Conservation (phyloP, 1,140 invertebrate genomes). For the Pseudomyrmex gracilis region DNA sequence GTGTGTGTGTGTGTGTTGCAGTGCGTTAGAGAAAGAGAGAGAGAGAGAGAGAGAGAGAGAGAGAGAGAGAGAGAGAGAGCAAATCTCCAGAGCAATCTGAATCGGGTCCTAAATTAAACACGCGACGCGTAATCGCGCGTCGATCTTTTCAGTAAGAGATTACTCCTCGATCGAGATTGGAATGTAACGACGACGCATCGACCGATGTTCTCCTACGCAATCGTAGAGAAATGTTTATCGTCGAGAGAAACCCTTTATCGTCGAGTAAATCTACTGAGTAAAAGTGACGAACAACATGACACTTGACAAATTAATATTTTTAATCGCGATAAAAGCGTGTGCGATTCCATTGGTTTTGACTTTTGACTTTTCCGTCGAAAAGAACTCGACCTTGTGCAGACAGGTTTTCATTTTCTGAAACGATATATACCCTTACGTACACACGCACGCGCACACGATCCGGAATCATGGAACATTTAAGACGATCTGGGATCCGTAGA, state of each 20-base stretch:
- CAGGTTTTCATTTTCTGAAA: not conserved
- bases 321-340: not conserved
- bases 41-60: not conserved
- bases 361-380: not conserved
- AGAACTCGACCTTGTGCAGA: not conserved
- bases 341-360: not conserved
- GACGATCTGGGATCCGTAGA: not conserved
- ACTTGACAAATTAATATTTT: no score
- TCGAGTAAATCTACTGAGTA: no score
- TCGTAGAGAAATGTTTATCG: no score
- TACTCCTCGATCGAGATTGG: conserved; percentile 39
- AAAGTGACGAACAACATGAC: no score
- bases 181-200: conserved; percentile 27
- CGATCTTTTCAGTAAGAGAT: conserved; percentile 51
- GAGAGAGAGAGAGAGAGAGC: not conserved
- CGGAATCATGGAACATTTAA: conserved; percentile 23
- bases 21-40: not conserved
- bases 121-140: conserved; percentile 46
- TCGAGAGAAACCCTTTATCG: no score
- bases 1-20: not conserved
- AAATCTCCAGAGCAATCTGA: conserved; percentile 48
- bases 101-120: conserved; percentile 50
- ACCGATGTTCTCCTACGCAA: not conserved
- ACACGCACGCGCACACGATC: not conserved
- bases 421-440: no score